These are phyloP conservation scores for Myotis vivesi DNA, from an alignment of 2,797 vertebrate genomes.

Conservation along the genomic window DNA sequence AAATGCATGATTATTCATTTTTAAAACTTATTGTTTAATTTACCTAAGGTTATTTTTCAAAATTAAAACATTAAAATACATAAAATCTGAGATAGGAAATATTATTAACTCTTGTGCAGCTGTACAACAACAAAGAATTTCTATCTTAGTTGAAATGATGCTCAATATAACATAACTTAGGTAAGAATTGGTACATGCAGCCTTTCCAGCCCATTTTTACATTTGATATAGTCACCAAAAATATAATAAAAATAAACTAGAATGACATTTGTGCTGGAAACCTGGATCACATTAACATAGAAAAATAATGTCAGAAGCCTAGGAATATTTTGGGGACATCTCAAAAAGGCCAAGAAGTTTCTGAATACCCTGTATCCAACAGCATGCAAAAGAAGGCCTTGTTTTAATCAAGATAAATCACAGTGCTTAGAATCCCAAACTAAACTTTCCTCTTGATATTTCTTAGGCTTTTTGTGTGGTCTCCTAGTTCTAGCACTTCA, in stretches of 20 bases:
- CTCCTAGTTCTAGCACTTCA: neutral
- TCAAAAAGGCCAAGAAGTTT: neutral
- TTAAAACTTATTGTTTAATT: slow-evolving; percentile 4
- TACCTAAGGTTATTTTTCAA: neutral
- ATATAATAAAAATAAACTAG: neutral
- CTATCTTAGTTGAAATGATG: neutral
- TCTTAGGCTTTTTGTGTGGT: neutral
- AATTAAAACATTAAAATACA: neutral
- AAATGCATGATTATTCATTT: neutral
- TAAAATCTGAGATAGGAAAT: neutral
- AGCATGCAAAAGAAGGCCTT: neutral
- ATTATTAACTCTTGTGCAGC: neutral
- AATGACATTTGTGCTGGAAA: neutral
- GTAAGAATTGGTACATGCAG: neutral
- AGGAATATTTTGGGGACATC: neutral
- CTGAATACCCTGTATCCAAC: neutral
- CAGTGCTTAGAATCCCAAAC: neutral
- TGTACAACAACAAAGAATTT: neutral
- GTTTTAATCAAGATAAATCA: neutral
- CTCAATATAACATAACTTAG: neutral
- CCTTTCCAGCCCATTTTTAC: neutral
- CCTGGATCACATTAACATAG: neutral
- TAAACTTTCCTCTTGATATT: neutral
- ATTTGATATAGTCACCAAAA: neutral
- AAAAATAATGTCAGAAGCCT: neutral